Conservation (phyloP, 2,888 invertebrate species). For the Formica aserva region DNA sequence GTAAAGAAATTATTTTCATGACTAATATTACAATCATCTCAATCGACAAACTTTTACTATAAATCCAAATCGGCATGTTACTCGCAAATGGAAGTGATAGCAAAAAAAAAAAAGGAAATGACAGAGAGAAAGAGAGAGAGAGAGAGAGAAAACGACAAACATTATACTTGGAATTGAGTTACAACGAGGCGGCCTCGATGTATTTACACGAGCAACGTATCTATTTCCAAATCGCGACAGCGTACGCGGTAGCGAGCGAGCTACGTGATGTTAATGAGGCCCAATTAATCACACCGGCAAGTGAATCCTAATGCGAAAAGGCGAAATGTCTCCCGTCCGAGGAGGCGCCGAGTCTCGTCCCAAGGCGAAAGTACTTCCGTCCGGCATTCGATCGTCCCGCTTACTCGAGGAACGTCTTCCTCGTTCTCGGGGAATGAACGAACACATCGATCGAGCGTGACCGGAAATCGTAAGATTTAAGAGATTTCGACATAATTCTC, state of each 20-base stretch:
- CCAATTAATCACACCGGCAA: constrained; percentile 79
- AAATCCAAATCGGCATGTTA: constrained; percentile 8
- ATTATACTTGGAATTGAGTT: constrained; percentile 15
- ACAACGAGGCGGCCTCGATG: constrained; percentile 2
- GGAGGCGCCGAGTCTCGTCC: constrained; percentile 20
- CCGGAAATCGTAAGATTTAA: neutral
- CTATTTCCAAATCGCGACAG: constrained; percentile 63
- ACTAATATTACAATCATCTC: constrained; percentile 8
- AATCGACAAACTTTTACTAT: neutral
- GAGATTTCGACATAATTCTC: constrained; percentile 3
- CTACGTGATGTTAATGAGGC: constrained; percentile 76
- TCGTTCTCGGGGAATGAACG: neutral
- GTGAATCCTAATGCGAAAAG: constrained; percentile 78
- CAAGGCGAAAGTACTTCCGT: constrained; percentile 65
- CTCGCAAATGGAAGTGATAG: constrained; percentile 27
- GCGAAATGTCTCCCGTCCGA: constrained; percentile 69
- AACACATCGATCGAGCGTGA: constrained; percentile 26
- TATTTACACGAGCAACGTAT: constrained; percentile 22
- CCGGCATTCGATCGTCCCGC: constrained; percentile 28
- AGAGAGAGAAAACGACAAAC: neutral
- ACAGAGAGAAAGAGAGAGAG: neutral
- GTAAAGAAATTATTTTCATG: neutral
- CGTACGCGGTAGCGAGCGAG: constrained; percentile 63
- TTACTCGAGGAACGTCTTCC: constrained; percentile 32
- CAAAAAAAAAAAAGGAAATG: constrained; percentile 20